Conservation (phyloP, 2,113 vertebrate genomes). For the Corvus moneduloides region DNA sequence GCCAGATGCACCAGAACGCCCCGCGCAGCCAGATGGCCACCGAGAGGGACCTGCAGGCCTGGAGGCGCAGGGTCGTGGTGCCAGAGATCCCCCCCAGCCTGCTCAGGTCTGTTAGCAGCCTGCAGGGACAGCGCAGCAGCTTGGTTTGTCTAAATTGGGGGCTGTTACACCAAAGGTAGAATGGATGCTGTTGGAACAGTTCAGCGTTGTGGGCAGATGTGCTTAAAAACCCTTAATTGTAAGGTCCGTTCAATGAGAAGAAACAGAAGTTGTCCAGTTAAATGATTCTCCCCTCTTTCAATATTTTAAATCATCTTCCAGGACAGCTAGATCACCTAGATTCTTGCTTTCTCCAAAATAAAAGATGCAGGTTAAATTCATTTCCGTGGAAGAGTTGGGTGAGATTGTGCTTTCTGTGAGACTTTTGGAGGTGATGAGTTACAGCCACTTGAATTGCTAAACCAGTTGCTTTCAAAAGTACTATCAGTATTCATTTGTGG, state of each 20-base stretch:
- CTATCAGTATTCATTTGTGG: neutral
- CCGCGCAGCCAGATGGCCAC: conserved; percentile 95
- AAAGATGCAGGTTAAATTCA: neutral
- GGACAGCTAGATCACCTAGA: neutral
- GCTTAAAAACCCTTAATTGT: neutral
- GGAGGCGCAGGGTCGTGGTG: conserved; percentile 91
- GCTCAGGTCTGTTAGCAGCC: conserved; percentile 77
- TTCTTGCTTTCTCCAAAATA: neutral
- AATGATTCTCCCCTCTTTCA: neutral
- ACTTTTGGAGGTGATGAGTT: neutral
- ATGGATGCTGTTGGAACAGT: neutral
- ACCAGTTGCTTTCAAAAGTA: neutral
- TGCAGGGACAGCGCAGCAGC: neutral
- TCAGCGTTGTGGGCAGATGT: neutral
- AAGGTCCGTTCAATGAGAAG: neutral
- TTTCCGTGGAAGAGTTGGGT: neutral
- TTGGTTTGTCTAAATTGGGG: neutral
- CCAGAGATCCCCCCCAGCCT: conserved; percentile 83
- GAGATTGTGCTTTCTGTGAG: neutral
- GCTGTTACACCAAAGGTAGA: neutral
- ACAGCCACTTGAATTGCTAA: neutral
- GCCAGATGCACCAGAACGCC: conserved; percentile 96
- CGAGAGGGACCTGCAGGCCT: conserved; percentile 91
- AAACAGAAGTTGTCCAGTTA: neutral
- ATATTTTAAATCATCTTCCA: neutral